A percentile compares a stretch with the other conserved stretches of the same genome.
phyloP scores from a whole-genome alignment of 2,888 invertebrate species.

The Iselma pallidipennis region DNA sequence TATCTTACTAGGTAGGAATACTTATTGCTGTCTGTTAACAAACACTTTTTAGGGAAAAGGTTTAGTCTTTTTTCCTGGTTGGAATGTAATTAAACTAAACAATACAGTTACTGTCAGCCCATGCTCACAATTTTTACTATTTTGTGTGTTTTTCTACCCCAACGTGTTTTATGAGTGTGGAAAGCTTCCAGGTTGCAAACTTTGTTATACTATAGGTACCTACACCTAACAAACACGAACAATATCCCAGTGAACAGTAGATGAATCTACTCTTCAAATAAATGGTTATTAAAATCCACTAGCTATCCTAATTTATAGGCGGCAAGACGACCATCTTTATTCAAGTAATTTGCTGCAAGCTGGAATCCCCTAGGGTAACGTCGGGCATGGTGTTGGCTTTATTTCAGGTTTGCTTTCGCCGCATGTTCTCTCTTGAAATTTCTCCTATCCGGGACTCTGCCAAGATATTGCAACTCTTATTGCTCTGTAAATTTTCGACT shows the following conservation, averaged over 20 bases:
- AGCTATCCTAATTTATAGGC: not conserved
- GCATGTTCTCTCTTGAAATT: constrained; percentile 7
- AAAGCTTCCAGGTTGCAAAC: not conserved
- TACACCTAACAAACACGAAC: not conserved
- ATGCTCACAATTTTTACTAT: not conserved
- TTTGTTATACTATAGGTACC: no score
- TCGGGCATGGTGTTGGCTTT: constrained; percentile 3
- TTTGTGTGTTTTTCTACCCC: not conserved
- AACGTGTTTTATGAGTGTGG: not conserved
- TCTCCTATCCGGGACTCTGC: constrained; percentile 1
- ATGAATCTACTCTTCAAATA: not conserved
- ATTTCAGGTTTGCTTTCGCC: constrained; percentile 3
- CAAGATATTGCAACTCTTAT: constrained; percentile 31
- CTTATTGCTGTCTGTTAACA: not conserved
- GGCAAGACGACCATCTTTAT: not conserved
- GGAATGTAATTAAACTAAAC: not conserved
- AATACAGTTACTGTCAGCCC: not conserved
- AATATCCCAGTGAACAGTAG: not conserved
- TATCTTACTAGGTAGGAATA: not conserved
- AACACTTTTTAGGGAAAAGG: not conserved
- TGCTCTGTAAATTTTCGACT: constrained; percentile 45
- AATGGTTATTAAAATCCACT: not conserved
- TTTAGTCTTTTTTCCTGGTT: not conserved
- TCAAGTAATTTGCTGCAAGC: constrained; percentile 8
- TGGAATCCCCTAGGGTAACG: constrained; percentile 7